These are phyloP conservation scores for Villa cingulata DNA, from an alignment of 2,888 invertebrate species.

Conservation along the genomic window DNA sequence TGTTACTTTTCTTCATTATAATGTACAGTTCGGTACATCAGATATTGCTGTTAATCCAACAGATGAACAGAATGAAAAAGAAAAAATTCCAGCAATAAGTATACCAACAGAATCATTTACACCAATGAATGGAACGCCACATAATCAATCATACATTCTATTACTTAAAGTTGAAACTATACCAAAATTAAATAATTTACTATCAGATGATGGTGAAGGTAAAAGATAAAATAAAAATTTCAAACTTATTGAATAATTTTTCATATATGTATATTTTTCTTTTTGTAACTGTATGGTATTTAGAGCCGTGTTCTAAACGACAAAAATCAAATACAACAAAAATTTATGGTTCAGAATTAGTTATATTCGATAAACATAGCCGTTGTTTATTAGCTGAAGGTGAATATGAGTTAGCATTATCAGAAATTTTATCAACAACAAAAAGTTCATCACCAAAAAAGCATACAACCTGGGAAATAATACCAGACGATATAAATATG, in stretches of 20 bases:
- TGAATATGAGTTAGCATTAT: constrained; percentile 77
- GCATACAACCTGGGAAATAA: constrained; percentile 52
- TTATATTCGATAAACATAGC: constrained; percentile 80
- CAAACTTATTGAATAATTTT: neutral
- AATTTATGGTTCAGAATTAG: constrained; percentile 53
- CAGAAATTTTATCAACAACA: constrained; percentile 44
- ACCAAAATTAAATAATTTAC: constrained; percentile 25
- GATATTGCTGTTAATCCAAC: constrained; percentile 64
- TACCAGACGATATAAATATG: constrained; percentile 42
- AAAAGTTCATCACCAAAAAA: constrained; percentile 50
- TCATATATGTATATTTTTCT: neutral
- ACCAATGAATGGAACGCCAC: constrained; percentile 33
- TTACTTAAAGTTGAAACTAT: constrained; percentile 52
- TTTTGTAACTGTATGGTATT: no score
- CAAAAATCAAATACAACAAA: constrained; percentile 46
- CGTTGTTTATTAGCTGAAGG: constrained; percentile 77
- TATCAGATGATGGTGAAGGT: constrained; percentile 38
- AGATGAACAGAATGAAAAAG: constrained; percentile 34
- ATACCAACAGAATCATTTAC: constrained; percentile 72
- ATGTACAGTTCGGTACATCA: constrained; percentile 47
- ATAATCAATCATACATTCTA: constrained; percentile 70
- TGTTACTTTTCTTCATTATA: no score
- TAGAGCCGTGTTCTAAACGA: constrained; percentile 55
- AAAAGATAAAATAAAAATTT: constrained; percentile 10
- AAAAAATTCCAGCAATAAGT: constrained; percentile 59